Evolutionary conservation across 2,113 vertebrate genomes (phyloP).

Genomic region (Nycticorax nycticorax): DNA sequence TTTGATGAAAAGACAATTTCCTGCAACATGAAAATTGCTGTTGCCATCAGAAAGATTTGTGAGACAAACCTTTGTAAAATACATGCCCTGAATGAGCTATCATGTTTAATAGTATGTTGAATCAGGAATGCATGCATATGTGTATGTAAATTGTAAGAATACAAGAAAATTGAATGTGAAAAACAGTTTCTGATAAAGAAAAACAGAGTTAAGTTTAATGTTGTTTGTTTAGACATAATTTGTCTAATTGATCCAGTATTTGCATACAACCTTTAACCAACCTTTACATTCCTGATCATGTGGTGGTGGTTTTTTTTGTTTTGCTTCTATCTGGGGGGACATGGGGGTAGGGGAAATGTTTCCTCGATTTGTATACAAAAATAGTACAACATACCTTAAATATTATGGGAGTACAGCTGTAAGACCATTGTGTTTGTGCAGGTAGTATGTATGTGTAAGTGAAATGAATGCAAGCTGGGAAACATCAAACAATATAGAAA

Average conservation of each 20-base stretch:
- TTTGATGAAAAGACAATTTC: neutral
- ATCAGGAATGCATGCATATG: rapidly evolving
- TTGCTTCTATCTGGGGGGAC: rapidly evolving
- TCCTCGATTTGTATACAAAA: neutral
- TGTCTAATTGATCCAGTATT: neutral
- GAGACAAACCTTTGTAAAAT: neutral
- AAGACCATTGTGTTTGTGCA: neutral
- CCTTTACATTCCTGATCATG: neutral
- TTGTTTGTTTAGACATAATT: neutral
- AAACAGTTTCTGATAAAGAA: neutral
- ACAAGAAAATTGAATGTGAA: no score
- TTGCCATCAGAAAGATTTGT: neutral
- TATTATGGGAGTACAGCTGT: neutral
- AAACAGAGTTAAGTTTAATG: neutral
- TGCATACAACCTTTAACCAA: neutral
- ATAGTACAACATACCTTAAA: neutral
- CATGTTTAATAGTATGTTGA: neutral
- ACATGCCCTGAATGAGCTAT: neutral
- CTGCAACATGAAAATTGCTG: neutral
- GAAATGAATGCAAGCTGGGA: neutral
- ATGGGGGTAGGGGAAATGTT: neutral
- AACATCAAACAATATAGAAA: neutral
- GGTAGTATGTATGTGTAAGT: neutral
- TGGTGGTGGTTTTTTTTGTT: neutral
- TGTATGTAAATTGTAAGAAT: neutral